Conservation (phyloP, 2,797 vertebrate species). For the Crenichthys baileyi region DNA sequence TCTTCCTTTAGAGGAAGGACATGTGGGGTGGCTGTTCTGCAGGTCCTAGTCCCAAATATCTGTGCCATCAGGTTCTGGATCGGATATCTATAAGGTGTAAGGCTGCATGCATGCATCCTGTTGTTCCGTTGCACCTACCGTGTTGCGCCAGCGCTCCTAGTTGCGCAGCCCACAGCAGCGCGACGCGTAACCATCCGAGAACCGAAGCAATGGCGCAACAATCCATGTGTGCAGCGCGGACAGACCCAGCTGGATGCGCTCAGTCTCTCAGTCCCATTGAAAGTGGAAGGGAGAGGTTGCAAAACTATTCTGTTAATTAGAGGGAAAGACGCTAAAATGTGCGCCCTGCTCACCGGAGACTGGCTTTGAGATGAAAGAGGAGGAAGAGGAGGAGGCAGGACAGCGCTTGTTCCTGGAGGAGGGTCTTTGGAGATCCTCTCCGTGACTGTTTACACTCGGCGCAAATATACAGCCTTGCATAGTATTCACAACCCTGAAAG, state of each 20-base stretch:
- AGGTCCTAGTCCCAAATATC: too few species aligned
- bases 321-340: not conserved
- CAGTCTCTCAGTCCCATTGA: constrained; percentile 58
- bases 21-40: too few species aligned
- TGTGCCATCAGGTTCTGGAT: not conserved
- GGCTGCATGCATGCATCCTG: not conserved
- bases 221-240: constrained; percentile 58
- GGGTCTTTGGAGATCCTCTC: constrained; percentile 4
- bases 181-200: constrained; percentile 52
- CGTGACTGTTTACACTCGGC: not conserved
- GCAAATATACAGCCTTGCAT: not conserved
- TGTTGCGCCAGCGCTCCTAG: constrained; percentile 50
- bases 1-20: too few species aligned
- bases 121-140: constrained; percentile 54
- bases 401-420: not conserved
- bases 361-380: not conserved
- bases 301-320: not conserved
- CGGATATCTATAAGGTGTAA: not conserved
- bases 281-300: constrained; percentile 8
- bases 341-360: not conserved
- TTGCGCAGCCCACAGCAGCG: constrained; percentile 51
- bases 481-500: not conserved
- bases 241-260: constrained; percentile 8
- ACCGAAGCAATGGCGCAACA: constrained; percentile 17
- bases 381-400: not conserved